Base-by-base conservation (phyloP, 2,113 vertebrate species). In the Chaenocephalus aceratus region DNA sequence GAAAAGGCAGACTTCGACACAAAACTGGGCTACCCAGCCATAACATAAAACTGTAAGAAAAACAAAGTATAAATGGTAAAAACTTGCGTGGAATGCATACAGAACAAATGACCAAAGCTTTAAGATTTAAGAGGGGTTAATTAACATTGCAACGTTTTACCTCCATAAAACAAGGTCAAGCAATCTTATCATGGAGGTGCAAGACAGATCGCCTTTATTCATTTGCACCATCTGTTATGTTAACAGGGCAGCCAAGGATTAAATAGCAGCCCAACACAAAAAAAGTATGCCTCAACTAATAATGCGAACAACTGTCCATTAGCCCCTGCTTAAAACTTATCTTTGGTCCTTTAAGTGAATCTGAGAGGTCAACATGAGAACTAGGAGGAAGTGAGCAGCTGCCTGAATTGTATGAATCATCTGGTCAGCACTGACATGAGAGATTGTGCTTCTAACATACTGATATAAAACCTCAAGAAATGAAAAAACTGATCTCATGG, bases 311-410 rank as follows among this genome's bases (percentile, higher is more conserved):
- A 91, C 79, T 87, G 91, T 93, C 90, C 62, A 94, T 95, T 95
- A 94, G 84, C 94, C 94, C 95, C 93, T 92, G 90, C 93, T 96
- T 96, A 95, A 95, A 95, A 95, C 94, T 94, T 93, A 93, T 95
- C 95, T 96, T 96, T 96, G 95, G 96, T 94, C 95, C 93, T 95
- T 90, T 86, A 89, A 88, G 91, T 96, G 94, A 94, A 94, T 95
- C 90, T 86, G 93, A 94, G 93, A 92, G 92, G 92, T 94, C 93
- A 95, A 90, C 92, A 93, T 94, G 94, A 93, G 82, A 30, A 91
- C 89, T 92, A 91, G 88, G 85, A 90, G 76, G 84, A 81, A 89
- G 88, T 91, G 91, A 91, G 94, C 93, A 94, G 94, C 93, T 93
- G 91, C 92, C 92, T 91, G 73, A 83, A 86, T 41, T 85, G 77